Base-by-base conservation (phyloP, 2,113 vertebrate genomes). In the Apodemus speciosus region DNA sequence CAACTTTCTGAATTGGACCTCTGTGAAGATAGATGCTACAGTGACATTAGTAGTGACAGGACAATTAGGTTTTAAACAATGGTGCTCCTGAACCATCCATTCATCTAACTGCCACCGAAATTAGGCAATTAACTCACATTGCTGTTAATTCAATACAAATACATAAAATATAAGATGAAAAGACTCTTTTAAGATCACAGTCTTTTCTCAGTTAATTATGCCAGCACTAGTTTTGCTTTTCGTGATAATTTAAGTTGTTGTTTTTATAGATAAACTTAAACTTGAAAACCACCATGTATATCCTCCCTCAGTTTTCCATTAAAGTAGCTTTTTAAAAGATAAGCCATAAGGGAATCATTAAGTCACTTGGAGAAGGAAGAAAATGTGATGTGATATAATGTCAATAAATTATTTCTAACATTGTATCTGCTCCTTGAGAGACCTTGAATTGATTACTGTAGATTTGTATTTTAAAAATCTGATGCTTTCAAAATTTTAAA, bases 41-140 rank as follows among this genome's bases (percentile, higher is more conserved):
- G 3, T 66, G 18, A 56, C 51, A 94, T 93, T 93, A 93, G 88
- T 13, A 92, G 49, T 80, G 72, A 93, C 53, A 93, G 77, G 35
- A 60, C 18, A 91, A 92, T 92, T 79, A 69, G 38, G 23, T 49
- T 43, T n/a, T 95, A 40, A 95, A 66, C 43, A 94, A 93, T 71
- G 32, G 25, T 64, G 16, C 35, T 68, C 5, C 7, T 64, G 58
- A 85, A 58, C 18, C 60, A 85, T 60, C 38, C 51, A 76, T 95
- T 97, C n/a, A 87, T 93, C 60, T 84, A 85, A 56, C 0, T 86
- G 83, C 75, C n/a, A 91, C 20, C 94, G 25, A 40, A 71, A 88
- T 81, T 89, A 84, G 77, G 43, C 93, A 96, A 92, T 80, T 91
- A 94, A 95, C 95, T 79, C 72, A 25, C 91, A 80, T 93, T 40